A percentile compares a stretch with the other conserved stretches of the same genome.
Conservation (phyloP, 1,140 invertebrate genomes). For the Oedothorax gibbosus region DNA sequence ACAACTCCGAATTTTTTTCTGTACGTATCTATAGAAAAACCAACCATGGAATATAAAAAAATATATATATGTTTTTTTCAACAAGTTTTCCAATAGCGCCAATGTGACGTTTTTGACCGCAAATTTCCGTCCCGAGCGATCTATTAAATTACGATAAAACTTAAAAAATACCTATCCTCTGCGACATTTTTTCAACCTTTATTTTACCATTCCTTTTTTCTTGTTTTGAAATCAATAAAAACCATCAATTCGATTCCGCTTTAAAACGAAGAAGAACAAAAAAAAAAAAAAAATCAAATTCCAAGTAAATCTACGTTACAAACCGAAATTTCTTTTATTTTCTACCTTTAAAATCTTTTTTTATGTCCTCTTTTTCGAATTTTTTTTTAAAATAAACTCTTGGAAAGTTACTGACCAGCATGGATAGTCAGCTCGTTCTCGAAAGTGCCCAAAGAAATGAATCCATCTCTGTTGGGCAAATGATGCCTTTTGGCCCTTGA, state of each 20-base stretch:
- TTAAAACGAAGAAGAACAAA: background rate
- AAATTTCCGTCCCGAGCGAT: slow-evolving; percentile 33
- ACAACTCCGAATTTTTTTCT: too few species aligned
- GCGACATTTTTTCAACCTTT: background rate
- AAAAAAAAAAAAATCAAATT: slow-evolving; percentile 10
- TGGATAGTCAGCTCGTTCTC: background rate
- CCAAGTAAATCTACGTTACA: slow-evolving; percentile 24
- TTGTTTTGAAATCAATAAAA: slow-evolving; percentile 20
- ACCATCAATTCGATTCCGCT: slow-evolving; percentile 34
- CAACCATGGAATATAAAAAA: too few species aligned
- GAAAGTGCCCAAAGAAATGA: too few species aligned
- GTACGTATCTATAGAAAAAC: too few species aligned
- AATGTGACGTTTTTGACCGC: slow-evolving; percentile 27
- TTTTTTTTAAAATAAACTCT: slow-evolving; percentile 36
- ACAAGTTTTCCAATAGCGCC: slow-evolving; percentile 6
- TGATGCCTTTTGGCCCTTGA: too few species aligned
- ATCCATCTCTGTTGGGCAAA: too few species aligned
- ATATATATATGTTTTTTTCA: background rate
- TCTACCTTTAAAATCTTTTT: background rate
- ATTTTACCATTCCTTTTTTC: background rate
- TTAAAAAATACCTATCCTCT: slow-evolving; percentile 7
- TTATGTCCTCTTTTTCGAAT: background rate
- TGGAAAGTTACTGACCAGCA: slow-evolving; percentile 6
- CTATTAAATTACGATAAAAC: slow-evolving; percentile 51
- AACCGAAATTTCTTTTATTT: background rate